Evolutionary conservation across 2,797 vertebrate genomes (phyloP), one percentile per base, ranked within the genome.

Genomic region (Apogon talboti): DNA sequence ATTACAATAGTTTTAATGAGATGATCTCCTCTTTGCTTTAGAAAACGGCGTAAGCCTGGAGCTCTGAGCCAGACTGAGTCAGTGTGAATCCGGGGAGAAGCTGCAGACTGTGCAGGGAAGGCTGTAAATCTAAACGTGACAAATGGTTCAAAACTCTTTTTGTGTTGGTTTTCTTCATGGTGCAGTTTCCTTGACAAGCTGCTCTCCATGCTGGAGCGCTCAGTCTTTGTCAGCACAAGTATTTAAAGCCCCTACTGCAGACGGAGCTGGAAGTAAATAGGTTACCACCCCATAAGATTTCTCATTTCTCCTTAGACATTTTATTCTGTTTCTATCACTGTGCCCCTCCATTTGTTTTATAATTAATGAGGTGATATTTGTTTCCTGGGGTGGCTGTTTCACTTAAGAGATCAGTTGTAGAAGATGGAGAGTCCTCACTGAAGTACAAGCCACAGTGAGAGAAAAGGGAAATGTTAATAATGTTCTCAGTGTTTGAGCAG

Each of bases 221-320:
- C 72, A 50, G 67, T 81, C 76, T 85, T 79, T 90, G 84, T 89
- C 87, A 89, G 81, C 83, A 82, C 60, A 61, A 78, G 75, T 79
- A 65, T 79, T 65, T 66, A 47, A 70, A 72, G 47, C 50, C 58
- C 47, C 55, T 38, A 28, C 62, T 66, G 74, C 84, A 75, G 72
- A 66, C 45, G 16, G 64, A 71, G 66, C 73, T 65, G 33, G 49
- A 79, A 74, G 72, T 77, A 86, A 91, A 91, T 83, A 81, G 85
- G 82, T 85, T 85, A 78, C 66, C 70, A 49, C 50, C 65, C 76
- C 60, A 87, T 84, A 83, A 38, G 61, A 68, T 81, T 78, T 71
- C 59, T 79, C 18, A 63, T 82, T 80, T 65, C 58, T 55, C 40
- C 49, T 48, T 30, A 15, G 11, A 28, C 52, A 38, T 63, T 78